Conservation (phyloP, 2,113 vertebrate genomes). For the Equus quagga region DNA sequence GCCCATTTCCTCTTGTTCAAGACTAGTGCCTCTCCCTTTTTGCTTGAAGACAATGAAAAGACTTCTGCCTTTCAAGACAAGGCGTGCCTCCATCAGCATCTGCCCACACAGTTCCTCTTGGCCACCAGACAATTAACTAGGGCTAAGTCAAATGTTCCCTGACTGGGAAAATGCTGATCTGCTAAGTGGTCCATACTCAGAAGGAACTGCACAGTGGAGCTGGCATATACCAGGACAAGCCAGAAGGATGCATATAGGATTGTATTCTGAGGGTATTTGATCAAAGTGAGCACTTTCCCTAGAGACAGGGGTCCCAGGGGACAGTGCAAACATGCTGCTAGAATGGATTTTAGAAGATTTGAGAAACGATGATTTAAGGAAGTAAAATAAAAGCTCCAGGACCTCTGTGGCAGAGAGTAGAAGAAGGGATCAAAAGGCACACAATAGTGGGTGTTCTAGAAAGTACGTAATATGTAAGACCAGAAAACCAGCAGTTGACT, state of each 20-base stretch:
- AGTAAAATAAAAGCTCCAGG: background rate
- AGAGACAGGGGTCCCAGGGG: background rate
- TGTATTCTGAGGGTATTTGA: background rate
- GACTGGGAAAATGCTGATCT: background rate
- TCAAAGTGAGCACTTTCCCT: background rate
- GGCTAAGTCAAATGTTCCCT: background rate
- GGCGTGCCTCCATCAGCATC: accelerated
- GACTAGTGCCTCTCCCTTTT: background rate
- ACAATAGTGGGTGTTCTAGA: background rate
- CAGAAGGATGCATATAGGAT: background rate
- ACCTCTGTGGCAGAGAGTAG: background rate
- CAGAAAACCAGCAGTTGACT: background rate
- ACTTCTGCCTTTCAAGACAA: background rate
- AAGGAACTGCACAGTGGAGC: background rate
- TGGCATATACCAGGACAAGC: background rate
- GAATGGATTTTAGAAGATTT: background rate
- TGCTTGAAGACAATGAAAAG: background rate
- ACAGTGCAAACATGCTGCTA: background rate
- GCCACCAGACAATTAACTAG: background rate
- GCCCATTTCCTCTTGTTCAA: background rate
- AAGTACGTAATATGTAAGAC: too few relatives aligned
- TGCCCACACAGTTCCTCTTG: background rate
- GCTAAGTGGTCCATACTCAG: background rate
- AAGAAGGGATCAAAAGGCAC: background rate
- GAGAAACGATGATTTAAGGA: background rate